phyloP scores from a whole-genome alignment of 2,888 invertebrate genomes.

The Xanthia icteritia region DNA sequence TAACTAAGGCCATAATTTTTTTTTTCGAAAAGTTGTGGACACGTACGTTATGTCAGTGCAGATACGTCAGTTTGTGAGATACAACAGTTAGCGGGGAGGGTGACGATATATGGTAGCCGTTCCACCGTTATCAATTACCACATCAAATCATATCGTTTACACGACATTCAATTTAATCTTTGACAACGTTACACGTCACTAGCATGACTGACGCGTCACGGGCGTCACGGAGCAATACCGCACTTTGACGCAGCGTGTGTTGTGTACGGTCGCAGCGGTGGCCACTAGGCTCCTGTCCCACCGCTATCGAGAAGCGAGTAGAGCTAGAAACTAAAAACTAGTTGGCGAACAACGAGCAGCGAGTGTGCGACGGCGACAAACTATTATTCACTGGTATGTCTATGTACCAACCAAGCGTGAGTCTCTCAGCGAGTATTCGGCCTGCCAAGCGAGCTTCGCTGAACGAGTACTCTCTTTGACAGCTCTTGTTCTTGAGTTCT shows the following conservation, averaged over 20 bases:
- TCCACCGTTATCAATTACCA: background rate
- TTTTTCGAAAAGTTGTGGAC: no score
- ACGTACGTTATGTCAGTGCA: no score
- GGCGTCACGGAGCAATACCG: constrained; percentile 16
- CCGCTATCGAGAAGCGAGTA: background rate
- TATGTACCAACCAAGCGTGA: background rate
- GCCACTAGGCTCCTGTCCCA: constrained; percentile 1
- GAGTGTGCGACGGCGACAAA: background rate
- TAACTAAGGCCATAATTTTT: no score
- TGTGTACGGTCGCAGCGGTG: constrained; percentile 17
- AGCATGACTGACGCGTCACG: constrained; percentile 19
- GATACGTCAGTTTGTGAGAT: no score
- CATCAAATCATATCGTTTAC: constrained; percentile 26
- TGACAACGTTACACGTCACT: constrained; percentile 41
- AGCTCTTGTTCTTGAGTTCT: background rate
- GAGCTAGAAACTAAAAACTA: background rate
- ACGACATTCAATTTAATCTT: constrained; percentile 32
- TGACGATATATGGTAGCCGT: no score
- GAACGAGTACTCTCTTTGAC: background rate
- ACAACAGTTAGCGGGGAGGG: no score
- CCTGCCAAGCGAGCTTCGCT: no score
- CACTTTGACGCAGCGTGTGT: constrained; percentile 51
- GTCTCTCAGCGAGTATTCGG: background rate
- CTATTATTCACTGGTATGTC: background rate
- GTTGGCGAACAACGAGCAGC: background rate